Evolutionary conservation across 2,888 invertebrate genomes (phyloP).

Genomic region (Rhamphomyia laevipes): DNA sequence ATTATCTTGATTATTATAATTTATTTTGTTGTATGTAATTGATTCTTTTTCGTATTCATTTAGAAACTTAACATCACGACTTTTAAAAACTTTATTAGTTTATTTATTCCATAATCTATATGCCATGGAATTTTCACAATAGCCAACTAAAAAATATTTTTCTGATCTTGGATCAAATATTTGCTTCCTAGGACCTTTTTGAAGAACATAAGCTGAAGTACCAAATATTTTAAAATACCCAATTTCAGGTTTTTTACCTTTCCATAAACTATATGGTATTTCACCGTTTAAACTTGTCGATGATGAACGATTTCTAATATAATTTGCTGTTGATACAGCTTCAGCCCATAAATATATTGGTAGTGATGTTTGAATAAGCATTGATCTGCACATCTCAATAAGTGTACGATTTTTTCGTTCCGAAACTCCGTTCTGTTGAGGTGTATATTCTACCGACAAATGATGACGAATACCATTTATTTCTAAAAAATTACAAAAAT

Average conservation of each 20-base stretch:
- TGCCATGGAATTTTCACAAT: not conserved
- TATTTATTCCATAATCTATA: not conserved
- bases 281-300: not conserved
- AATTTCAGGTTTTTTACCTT: not conserved
- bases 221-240: not conserved
- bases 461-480: constrained; percentile 1
- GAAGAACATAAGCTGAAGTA: not conserved
- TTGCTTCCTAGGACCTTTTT: not conserved
- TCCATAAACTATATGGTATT: not conserved
- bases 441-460: constrained; percentile 1
- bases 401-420: constrained; percentile 1
- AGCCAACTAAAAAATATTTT: not conserved
- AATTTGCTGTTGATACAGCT: not conserved
- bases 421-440: constrained; percentile 2
- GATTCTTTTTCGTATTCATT: no score
- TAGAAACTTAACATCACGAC: no score
- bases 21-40: no score
- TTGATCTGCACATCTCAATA: not conserved
- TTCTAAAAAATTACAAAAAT: no score
- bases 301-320: not conserved
- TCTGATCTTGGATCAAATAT: not conserved
- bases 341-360: not conserved
- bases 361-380: not conserved
- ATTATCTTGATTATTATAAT: no score
- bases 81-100: no score